Conservation (phyloP, 2,888 invertebrate genomes). For the Ophion slaviceki region DNA sequence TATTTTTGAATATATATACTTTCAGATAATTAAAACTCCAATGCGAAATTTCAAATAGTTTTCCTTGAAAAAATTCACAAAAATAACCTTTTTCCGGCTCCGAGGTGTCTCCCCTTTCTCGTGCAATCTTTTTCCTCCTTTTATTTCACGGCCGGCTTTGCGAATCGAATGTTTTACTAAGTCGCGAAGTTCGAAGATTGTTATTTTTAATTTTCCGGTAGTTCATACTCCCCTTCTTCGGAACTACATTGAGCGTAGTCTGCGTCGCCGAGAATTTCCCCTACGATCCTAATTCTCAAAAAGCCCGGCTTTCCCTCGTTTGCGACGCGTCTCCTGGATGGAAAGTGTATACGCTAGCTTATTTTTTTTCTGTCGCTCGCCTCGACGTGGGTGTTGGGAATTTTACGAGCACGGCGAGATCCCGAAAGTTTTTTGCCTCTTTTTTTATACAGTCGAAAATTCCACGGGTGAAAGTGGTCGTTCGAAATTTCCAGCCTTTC, state of each 20-base stretch:
- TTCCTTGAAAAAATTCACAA: no score
- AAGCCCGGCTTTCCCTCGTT: background rate
- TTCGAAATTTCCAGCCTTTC: background rate
- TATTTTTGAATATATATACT: no score
- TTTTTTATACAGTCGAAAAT: constrained; percentile 37
- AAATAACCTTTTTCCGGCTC: no score
- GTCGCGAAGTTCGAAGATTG: no score
- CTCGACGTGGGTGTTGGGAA: constrained; percentile 15
- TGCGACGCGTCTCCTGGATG: background rate
- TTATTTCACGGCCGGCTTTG: no score
- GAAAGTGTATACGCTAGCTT: background rate
- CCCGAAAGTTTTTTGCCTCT: background rate
- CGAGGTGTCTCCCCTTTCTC: no score
- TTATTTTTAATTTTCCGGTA: no score
- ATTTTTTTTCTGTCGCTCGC: constrained; percentile 9
- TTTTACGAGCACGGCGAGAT: constrained; percentile 19
- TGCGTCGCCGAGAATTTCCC: background rate
- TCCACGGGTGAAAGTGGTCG: constrained; percentile 7
- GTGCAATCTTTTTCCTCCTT: no score
- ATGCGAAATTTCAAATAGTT: no score
- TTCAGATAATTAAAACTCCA: no score
- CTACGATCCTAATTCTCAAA: background rate
- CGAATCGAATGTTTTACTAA: no score
- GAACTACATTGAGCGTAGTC: background rate
- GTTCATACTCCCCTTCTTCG: no score